Evolutionary conservation across 2,797 vertebrate species (phyloP).

Genomic region (Sylvia borin): DNA sequence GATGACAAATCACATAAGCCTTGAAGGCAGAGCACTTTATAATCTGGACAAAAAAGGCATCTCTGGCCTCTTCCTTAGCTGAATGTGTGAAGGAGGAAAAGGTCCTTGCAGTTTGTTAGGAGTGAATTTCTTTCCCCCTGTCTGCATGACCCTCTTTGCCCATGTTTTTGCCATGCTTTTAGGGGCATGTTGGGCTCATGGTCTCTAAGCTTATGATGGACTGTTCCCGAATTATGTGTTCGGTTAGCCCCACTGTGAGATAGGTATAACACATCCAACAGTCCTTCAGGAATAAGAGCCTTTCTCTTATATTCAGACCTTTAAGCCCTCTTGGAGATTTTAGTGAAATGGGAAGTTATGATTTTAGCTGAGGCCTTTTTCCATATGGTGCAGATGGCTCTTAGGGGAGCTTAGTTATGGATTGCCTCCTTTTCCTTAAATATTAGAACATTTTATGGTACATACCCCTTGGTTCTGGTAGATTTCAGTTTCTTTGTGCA

Average conservation of each 20-base stretch:
- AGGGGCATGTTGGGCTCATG: fast-evolving
- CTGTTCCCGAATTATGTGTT: background rate
- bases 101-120: background rate
- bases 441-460: background rate
- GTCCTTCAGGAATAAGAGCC: background rate
- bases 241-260: background rate
- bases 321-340: background rate
- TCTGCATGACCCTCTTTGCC: background rate
- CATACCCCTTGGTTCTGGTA: background rate
- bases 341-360: background rate
- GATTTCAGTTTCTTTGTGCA: background rate
- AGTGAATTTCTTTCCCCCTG: background rate
- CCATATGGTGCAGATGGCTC: background rate
- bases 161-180: background rate
- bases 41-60: background rate
- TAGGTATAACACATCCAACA: background rate
- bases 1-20: background rate
- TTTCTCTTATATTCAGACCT: background rate
- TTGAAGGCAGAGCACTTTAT: background rate
- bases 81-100: background rate
- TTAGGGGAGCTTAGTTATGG: background rate
- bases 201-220: background rate
- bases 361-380: background rate
- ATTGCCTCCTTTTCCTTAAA: background rate
- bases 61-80: background rate